Evolutionary conservation across 2,797 vertebrate genomes (phyloP), one percentile per base, ranked within the genome.

Genomic region (Avahi laniger): DNA sequence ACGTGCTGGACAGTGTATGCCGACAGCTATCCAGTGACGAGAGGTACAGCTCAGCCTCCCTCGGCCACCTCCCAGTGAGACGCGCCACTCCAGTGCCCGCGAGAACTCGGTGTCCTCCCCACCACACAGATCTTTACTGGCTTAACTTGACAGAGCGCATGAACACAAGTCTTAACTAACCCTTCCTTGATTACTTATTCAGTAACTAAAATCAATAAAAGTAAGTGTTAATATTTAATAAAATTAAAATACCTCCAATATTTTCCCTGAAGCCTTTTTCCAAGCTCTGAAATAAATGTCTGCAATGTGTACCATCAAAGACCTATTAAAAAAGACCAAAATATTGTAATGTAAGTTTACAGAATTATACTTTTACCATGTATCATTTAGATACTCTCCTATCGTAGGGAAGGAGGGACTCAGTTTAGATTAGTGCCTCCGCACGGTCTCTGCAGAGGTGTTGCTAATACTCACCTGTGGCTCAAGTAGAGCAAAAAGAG

Each of bases 271-370:
- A 4, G 99, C 99, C 97, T 99, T 99, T 97, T 99, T 99, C 99
- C 99, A 99, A 9, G 99, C 99, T 98, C 99, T 99, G 98, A 99
- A 99, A 98, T 99, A 99, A 97, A 99, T 97, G 98, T 99, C 99
- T 20, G 98, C 98, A 76, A 99, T 88, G 61, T 99, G 97, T 48
- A 97, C 96, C 48, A 98, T 97, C 76, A 99, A 94, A 50, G 97
- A 97, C 95, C 99, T 99, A 95, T 84, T 0, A 3, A 79, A 96
- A 98, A 96, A 80, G 83, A 90, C 94, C 14, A 97, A 79, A 24
- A 96, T 89, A 54, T 89, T 7, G 72, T 78, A 90, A 85, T 52
- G 17, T 6, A 89, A 76, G 18, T 75, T 89, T 72, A 73, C 75
- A 96, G 30, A 80, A 59, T 61, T 24, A 92, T 0, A 82, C 20